Percentiles rank a stretch among this genome's conserved stretches.
Conservation (phyloP, 92 coral and sea anemone genomes). For the Umimayanthus kanabou region DNA sequence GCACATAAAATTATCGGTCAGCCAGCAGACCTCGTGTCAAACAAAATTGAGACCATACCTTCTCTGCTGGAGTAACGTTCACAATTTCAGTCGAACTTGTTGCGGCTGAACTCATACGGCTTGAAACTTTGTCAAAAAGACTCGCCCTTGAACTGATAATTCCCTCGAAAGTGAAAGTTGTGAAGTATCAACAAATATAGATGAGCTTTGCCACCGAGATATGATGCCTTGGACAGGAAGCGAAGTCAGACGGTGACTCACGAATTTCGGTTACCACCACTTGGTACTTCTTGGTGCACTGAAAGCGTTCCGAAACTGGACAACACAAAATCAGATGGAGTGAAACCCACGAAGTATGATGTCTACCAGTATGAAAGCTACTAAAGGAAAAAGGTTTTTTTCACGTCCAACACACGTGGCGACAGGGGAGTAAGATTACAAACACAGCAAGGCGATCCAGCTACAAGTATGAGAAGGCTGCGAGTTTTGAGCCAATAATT, state of each 20-base stretch:
- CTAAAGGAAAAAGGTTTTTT: slow-evolving; percentile 21
- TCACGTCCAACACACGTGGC: slow-evolving; percentile 52
- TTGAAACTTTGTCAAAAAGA: slow-evolving; percentile 44
- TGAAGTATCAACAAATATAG: slow-evolving; percentile 34
- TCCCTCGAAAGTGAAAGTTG: slow-evolving; percentile 43
- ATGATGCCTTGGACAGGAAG: slow-evolving; percentile 46
- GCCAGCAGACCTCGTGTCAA: slow-evolving; percentile 24
- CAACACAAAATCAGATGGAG: slow-evolving; percentile 11
- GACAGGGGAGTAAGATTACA: slow-evolving; percentile 33
- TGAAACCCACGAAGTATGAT: slow-evolving; percentile 31
- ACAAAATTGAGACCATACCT: slow-evolving; percentile 2
- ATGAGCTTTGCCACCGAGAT: slow-evolving; percentile 32
- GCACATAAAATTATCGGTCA: slow-evolving; percentile 14
- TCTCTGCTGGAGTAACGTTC: slow-evolving; percentile 42
- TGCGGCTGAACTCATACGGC: slow-evolving; percentile 53
- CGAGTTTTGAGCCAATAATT: slow-evolving; percentile 39
- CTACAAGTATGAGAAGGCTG: slow-evolving; percentile 34
- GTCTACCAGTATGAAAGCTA: not conserved
- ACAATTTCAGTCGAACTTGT: slow-evolving; percentile 44
- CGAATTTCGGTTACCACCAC: slow-evolving; percentile 35
- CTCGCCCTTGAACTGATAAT: slow-evolving; percentile 35
- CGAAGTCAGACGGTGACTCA: slow-evolving; percentile 39
- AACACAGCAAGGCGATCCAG: slow-evolving; percentile 44
- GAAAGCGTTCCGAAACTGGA: slow-evolving; percentile 27
- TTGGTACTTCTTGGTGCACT: slow-evolving; percentile 24